phyloP scores from a whole-genome alignment of 2,113 vertebrate genomes.

The Picathartes gymnocephalus region DNA sequence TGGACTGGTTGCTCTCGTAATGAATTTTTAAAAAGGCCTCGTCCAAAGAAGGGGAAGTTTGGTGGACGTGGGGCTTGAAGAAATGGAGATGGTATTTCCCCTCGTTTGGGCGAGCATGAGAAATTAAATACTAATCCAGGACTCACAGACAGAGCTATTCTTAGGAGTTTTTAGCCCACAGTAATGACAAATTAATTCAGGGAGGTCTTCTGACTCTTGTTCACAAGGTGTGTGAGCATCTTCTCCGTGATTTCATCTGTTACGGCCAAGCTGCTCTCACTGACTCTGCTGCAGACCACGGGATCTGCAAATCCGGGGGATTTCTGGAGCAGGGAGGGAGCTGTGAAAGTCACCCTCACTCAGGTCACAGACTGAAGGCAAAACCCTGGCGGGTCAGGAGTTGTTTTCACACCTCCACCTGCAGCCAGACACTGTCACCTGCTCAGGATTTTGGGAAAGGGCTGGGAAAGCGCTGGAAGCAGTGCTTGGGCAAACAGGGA shows the following conservation, averaged over 20 bases:
- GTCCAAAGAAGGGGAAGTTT: neutral
- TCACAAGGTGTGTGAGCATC: neutral
- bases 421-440: neutral
- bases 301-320: neutral
- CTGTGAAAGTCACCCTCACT: neutral
- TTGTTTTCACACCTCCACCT: neutral
- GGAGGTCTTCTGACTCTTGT: neutral
- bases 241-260: neutral
- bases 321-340: neutral
- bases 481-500: neutral
- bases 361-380: neutral
- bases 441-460: neutral
- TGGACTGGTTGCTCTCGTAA: neutral
- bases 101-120: conserved; percentile 31
- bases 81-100: conserved; percentile 9
- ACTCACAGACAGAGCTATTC: neutral
- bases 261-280: neutral
- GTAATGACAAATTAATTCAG: neutral
- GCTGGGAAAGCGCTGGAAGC: neutral
- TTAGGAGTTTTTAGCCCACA: neutral
- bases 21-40: neutral
- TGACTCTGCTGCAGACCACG: neutral
- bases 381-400: neutral
- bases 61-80: neutral
- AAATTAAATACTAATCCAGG: neutral